Conservation (phyloP, 2,888 invertebrate species). For the Tenthredo amoena region DNA sequence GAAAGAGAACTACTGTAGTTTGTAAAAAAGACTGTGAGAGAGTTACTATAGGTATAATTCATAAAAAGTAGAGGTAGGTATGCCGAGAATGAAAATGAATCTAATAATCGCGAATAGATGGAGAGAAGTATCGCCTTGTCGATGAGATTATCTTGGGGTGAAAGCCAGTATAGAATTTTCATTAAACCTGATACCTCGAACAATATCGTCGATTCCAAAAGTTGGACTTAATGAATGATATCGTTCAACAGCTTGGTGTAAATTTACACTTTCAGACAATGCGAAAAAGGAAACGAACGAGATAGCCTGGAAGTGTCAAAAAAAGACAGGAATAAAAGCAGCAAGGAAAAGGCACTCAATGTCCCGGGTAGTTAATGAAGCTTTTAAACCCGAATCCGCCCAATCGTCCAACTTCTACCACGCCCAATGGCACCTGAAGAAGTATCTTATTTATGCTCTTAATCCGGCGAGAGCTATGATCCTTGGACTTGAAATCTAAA, state of each 20-base stretch:
- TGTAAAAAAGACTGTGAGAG: background rate
- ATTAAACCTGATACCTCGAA: background rate
- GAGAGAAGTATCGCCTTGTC: background rate
- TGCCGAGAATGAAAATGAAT: background rate
- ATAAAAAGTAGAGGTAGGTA: background rate
- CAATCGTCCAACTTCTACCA: constrained; percentile 16
- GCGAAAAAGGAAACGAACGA: background rate
- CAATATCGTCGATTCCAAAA: background rate
- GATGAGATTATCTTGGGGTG: background rate
- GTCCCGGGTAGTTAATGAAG: constrained; percentile 30
- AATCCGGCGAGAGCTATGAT: background rate
- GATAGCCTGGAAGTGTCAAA: background rate
- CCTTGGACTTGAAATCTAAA: background rate
- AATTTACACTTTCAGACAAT: background rate
- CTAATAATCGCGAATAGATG: background rate
- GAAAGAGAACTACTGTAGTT: background rate
- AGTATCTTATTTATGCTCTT: constrained; percentile 16
- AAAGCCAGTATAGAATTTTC: background rate
- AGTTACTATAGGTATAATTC: background rate
- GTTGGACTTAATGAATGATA: background rate
- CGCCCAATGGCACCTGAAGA: background rate
- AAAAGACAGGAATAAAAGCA: background rate
- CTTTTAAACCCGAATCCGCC: constrained; percentile 42
- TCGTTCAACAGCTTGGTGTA: background rate
- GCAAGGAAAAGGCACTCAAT: constrained; percentile 36